phyloP scores from a whole-genome alignment of 2,888 invertebrate species.

The Nasonovia ribisnigri region DNA sequence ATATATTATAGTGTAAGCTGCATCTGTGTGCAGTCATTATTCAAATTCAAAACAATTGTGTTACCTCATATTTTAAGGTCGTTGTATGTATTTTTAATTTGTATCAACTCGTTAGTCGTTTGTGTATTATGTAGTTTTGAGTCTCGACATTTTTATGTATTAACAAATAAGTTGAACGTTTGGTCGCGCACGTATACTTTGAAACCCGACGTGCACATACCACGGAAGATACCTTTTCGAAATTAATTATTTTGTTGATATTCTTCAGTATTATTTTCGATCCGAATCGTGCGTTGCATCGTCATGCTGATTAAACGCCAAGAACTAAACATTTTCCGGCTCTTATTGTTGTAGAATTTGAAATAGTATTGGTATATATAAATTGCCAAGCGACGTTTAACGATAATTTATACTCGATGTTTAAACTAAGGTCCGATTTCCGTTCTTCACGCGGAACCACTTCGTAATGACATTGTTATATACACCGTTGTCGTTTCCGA shows the following conservation, averaged over 20 bases:
- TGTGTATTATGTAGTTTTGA: neutral
- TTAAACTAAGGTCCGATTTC: neutral
- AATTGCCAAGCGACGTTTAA: neutral
- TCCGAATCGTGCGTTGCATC: neutral
- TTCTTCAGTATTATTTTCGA: neutral
- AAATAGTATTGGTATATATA: neutral
- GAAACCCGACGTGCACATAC: neutral
- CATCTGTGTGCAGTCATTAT: too few relatives aligned
- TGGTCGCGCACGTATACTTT: neutral
- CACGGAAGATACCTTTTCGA: neutral
- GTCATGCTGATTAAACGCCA: neutral
- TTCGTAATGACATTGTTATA: neutral
- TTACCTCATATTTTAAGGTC: neutral
- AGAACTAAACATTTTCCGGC: neutral
- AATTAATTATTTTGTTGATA: neutral
- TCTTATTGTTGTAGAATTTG: neutral
- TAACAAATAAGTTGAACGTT: neutral
- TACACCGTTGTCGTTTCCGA: conserved; percentile 15
- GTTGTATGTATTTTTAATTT: neutral
- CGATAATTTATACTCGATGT: neutral
- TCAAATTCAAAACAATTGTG: neutral
- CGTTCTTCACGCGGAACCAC: conserved; percentile 2
- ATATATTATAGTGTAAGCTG: too few relatives aligned
- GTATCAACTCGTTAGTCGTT: too few relatives aligned
- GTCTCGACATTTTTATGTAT: neutral